A percentile compares a stretch with the other conserved stretches of the same genome.
Evolutionary conservation across 2,888 invertebrate genomes (phyloP).

Genomic region (Tineola bisselliella): DNA sequence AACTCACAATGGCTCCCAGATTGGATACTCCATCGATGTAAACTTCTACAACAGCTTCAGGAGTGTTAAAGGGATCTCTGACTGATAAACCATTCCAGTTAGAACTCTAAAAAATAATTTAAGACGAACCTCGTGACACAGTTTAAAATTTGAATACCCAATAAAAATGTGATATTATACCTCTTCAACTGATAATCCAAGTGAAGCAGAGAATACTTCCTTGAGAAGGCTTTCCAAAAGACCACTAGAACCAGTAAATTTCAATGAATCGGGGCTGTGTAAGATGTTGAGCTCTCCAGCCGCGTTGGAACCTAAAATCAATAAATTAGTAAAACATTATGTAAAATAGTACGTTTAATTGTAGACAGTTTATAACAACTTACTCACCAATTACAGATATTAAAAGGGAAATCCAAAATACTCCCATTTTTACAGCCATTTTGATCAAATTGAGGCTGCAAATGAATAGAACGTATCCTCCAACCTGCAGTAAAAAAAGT

Average conservation of each 20-base stretch:
- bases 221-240: constrained; percentile 72
- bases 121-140: background rate
- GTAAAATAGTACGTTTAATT: background rate
- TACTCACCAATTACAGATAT: constrained; percentile 49
- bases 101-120: constrained; percentile 52
- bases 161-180: constrained; percentile 34
- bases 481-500: background rate
- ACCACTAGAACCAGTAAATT: constrained; percentile 73
- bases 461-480: background rate
- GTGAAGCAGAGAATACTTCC: constrained; percentile 76
- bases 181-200: constrained; percentile 79
- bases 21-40: constrained; percentile 74
- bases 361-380: constrained; percentile 7
- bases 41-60: constrained; percentile 76
- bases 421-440: constrained; percentile 51
- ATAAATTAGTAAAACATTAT: background rate
- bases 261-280: constrained; percentile 73
- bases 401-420: constrained; percentile 46
- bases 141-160: constrained; percentile 13
- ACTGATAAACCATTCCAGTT: constrained; percentile 77
- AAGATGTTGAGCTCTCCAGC: constrained; percentile 75
- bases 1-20: constrained; percentile 52
- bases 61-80: constrained; percentile 75
- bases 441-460: constrained; percentile 29
- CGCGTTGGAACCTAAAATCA: constrained; percentile 56